phyloP scores from a whole-genome alignment of 2,888 invertebrate species.

The Oscheius myriophilus region DNA sequence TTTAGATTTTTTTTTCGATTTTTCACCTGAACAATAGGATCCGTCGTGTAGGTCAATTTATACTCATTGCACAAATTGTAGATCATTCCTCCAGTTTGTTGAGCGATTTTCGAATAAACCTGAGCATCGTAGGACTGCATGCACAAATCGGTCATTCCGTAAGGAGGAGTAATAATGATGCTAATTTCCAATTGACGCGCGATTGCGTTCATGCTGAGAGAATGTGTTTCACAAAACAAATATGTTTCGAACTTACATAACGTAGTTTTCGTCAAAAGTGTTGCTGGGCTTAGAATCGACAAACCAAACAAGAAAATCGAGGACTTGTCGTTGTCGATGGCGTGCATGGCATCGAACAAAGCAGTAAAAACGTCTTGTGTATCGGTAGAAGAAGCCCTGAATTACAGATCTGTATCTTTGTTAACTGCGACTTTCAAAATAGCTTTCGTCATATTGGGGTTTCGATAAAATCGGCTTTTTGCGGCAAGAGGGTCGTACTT shows the following conservation, averaged over 20 bases:
- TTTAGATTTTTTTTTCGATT: neutral
- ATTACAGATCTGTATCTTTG: neutral
- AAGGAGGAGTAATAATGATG: constrained; percentile 42
- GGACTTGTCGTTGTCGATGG: constrained; percentile 44
- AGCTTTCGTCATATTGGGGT: no score
- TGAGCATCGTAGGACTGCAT: constrained; percentile 11
- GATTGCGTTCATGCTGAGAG: constrained; percentile 1
- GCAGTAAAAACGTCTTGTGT: constrained; percentile 39
- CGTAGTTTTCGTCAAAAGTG: constrained; percentile 27
- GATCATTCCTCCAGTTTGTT: constrained; percentile 43
- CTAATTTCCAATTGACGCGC: constrained; percentile 46
- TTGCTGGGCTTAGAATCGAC: constrained; percentile 32
- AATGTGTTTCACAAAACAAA: neutral
- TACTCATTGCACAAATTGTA: constrained; percentile 40
- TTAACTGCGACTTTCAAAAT: no score
- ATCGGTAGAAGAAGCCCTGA: constrained; percentile 32
- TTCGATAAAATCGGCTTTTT: no score
- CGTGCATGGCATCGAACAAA: constrained; percentile 34
- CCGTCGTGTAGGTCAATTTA: constrained; percentile 18
- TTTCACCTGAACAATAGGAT: constrained; percentile 42
- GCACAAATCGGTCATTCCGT: constrained; percentile 34
- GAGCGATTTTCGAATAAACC: constrained; percentile 35
- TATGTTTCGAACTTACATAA: constrained; percentile 33
- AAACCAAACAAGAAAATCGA: constrained; percentile 51
- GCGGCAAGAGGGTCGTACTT: no score